Evolutionary conservation across 2,113 vertebrate species (phyloP).

Genomic region (Hemicordylus capensis): DNA sequence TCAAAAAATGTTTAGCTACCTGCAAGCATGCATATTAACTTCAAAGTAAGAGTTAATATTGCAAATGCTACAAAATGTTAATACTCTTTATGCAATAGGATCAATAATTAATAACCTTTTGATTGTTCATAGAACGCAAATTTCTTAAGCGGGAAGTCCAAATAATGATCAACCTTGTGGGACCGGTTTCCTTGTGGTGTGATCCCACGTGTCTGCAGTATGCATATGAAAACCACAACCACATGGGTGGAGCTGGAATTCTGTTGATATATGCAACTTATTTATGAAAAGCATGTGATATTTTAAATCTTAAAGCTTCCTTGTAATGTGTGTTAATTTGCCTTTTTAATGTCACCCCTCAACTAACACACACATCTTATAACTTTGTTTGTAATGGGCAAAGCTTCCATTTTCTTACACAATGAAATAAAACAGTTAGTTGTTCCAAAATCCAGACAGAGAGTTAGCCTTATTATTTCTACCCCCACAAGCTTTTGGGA

Average conservation of each 20-base stretch:
- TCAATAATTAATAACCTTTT: not conserved
- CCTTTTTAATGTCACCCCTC: not conserved
- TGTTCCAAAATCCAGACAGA: not conserved
- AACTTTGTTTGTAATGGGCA: not conserved
- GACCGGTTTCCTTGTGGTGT: not conserved
- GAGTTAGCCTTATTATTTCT: not conserved
- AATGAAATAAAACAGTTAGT: not conserved
- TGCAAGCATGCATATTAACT: slow-evolving; percentile 13
- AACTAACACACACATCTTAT: not conserved
- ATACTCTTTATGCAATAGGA: not conserved
- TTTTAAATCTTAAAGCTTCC: not conserved
- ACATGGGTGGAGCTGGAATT: not conserved
- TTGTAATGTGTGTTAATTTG: no score
- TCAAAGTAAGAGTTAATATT: not conserved
- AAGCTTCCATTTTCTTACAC: not conserved
- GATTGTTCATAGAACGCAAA: not conserved
- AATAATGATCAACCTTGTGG: not conserved
- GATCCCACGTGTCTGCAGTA: not conserved
- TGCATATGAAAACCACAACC: not conserved
- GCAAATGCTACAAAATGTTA: not conserved
- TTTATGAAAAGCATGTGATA: not conserved
- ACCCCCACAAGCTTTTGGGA: not conserved
- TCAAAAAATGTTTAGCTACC: not conserved
- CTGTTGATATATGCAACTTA: not conserved
- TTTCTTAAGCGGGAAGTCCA: not conserved